phyloP scores from a whole-genome alignment of 2,113 vertebrate species.

The Okapia johnstoni region DNA sequence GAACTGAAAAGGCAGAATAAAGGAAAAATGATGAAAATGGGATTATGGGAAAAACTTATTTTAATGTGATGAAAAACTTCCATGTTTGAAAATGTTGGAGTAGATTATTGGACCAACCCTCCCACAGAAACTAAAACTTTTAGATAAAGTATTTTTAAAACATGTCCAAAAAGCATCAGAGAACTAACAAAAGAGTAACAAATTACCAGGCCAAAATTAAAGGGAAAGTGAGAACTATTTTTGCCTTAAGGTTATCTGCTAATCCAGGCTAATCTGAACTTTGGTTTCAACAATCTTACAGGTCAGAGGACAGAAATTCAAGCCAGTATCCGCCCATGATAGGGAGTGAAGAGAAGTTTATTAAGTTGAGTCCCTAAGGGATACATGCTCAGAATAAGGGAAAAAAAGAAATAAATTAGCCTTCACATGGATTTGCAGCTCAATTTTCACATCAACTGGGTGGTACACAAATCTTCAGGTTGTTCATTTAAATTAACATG shows the following conservation, averaged over 20 bases:
- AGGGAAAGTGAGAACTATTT: background rate
- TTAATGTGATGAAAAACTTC: background rate
- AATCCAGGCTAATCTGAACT: background rate
- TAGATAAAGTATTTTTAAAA: slow-evolving; percentile 19
- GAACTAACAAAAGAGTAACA: background rate
- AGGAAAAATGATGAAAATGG: background rate
- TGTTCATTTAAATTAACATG: background rate
- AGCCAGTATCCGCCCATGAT: background rate
- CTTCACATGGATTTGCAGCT: background rate
- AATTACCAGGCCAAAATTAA: background rate
- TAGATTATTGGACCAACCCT: background rate
- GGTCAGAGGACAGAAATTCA: background rate
- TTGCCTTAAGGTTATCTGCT: background rate
- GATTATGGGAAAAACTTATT: background rate
- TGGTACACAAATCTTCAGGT: background rate
- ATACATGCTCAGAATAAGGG: background rate
- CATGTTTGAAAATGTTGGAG: background rate
- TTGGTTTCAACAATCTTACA: background rate
- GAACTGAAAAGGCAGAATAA: background rate
- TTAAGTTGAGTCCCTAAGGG: background rate
- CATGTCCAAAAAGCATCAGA: background rate
- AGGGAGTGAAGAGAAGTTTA: background rate
- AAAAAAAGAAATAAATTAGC: background rate
- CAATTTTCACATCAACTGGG: background rate
- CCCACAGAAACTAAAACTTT: background rate